Evolutionary conservation across 92 coral and sea anemone genomes (phyloP).

Genomic region (Phenganax stokvisi): DNA sequence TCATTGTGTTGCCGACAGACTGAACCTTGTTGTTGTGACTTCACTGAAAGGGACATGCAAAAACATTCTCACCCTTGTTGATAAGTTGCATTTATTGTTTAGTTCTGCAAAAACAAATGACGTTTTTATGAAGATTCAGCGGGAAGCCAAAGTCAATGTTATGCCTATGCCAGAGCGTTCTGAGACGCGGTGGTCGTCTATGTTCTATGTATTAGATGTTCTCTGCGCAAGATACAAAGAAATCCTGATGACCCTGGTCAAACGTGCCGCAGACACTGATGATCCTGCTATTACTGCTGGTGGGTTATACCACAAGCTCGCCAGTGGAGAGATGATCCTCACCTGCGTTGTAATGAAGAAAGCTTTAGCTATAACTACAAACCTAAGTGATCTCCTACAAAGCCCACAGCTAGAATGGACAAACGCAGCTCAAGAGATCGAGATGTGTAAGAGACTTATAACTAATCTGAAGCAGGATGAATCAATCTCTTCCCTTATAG

Average conservation of each 20-base stretch:
- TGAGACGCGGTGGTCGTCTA: slow-evolving; percentile 20
- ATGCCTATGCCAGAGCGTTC: slow-evolving; percentile 28
- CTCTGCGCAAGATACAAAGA: slow-evolving; percentile 4
- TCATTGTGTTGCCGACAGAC: slow-evolving; percentile 46
- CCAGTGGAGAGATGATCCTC: slow-evolving; percentile 28
- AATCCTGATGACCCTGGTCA: slow-evolving; percentile 14
- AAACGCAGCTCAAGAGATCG: slow-evolving; percentile 18
- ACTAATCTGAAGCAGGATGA: background rate
- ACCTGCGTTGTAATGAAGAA: slow-evolving; percentile 23
- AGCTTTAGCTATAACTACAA: slow-evolving; percentile 9
- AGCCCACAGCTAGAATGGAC: slow-evolving; percentile 18
- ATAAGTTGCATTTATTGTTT: slow-evolving; percentile 24
- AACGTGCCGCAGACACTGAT: slow-evolving; percentile 10
- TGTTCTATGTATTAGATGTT: slow-evolving; percentile 16
- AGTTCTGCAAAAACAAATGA: slow-evolving; percentile 26
- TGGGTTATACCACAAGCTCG: slow-evolving; percentile 15
- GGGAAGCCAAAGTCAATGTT: slow-evolving; percentile 18
- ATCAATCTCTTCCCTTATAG: slow-evolving; percentile 9
- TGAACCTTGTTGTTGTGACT: slow-evolving; percentile 38
- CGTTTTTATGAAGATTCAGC: slow-evolving; percentile 28
- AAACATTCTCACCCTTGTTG: slow-evolving; percentile 29
- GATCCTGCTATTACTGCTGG: slow-evolving; percentile 21
- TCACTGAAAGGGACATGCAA: slow-evolving; percentile 31
- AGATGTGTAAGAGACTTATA: slow-evolving; percentile 7
- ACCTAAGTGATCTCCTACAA: slow-evolving; percentile 13